These are phyloP conservation scores for Drosophila tripunctata DNA, from an alignment of 2,888 invertebrate genomes.

Conservation along the genomic window DNA sequence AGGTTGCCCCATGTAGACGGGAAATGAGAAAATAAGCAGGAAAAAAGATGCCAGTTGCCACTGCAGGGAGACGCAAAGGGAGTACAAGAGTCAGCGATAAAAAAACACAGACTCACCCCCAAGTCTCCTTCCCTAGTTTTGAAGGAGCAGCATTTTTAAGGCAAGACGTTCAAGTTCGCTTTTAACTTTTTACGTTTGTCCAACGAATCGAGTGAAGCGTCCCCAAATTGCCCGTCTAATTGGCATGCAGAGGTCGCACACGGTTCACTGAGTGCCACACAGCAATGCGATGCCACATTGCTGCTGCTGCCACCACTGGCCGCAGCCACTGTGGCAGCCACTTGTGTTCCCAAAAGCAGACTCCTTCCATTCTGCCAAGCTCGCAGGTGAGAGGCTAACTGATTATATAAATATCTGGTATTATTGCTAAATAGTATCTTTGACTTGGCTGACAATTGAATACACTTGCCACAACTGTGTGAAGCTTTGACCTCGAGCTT, in stretches of 20 bases:
- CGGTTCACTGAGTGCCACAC: constrained; percentile 45
- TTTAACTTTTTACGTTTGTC: constrained; percentile 45
- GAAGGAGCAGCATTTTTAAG: constrained; percentile 41
- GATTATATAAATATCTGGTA: background rate
- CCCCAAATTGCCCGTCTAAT: constrained; percentile 62
- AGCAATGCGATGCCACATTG: too few relatives aligned
- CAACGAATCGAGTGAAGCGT: constrained; percentile 31
- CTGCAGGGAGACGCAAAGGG: background rate
- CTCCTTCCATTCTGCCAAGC: background rate
- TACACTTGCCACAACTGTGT: background rate
- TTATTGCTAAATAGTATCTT: background rate
- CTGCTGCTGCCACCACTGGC: constrained; percentile 1
- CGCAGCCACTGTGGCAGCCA: constrained; percentile 8
- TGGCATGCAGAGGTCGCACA: constrained; percentile 72
- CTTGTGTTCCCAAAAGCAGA: too few relatives aligned
- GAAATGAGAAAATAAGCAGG: constrained; percentile 77
- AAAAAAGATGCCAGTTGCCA: constrained; percentile 11
- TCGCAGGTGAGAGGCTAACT: background rate
- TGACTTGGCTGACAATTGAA: background rate
- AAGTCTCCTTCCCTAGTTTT: background rate
- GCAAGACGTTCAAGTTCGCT: constrained; percentile 17
- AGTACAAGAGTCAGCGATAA: constrained; percentile 42
- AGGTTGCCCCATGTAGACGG: constrained; percentile 52
- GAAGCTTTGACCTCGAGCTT: too few relatives aligned
- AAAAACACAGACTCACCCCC: constrained; percentile 11